Evolutionary conservation across 2,888 invertebrate genomes (phyloP).

Genomic region (Anticlea derivata): DNA sequence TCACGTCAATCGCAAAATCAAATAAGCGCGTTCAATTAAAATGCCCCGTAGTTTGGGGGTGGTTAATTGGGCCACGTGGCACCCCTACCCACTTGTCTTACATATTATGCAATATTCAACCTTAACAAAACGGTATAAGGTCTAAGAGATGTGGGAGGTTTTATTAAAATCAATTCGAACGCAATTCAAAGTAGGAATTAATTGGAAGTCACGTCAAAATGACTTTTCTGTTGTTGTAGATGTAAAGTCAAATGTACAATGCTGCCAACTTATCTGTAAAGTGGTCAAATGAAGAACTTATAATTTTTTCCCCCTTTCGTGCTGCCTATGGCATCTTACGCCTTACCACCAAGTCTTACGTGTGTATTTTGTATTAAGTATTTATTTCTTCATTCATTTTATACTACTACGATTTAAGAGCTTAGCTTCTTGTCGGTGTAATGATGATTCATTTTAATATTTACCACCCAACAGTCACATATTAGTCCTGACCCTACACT

Average conservation of each 20-base stretch:
- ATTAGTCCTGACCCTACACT: too few species aligned
- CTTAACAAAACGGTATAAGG: constrained; percentile 37
- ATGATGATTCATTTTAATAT: too few species aligned
- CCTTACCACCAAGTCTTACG: too few species aligned
- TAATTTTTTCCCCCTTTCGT: too few species aligned
- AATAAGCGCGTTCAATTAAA: constrained; percentile 78
- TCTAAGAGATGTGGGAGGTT: constrained; percentile 15
- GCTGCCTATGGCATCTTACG: too few species aligned
- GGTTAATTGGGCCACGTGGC: constrained; percentile 75
- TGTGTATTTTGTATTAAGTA: too few species aligned
- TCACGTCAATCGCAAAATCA: constrained; percentile 72
- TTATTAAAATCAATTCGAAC: constrained; percentile 52
- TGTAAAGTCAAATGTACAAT: constrained; percentile 32
- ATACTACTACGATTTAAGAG: too few species aligned
- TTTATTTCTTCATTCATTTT: too few species aligned
- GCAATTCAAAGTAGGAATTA: constrained; percentile 58
- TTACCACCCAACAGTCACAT: too few species aligned
- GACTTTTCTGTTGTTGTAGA: constrained; percentile 44
- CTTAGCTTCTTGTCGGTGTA: too few species aligned
- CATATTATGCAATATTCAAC: constrained; percentile 17
- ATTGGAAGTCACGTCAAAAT: constrained; percentile 62
- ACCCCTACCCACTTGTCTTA: constrained; percentile 42
- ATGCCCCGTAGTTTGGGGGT: constrained; percentile 60
- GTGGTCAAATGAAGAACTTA: constrained; percentile 8
- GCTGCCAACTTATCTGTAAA: too few species aligned